Evolutionary conservation across 1,140 invertebrate genomes (phyloP).

Genomic region (Cephus cinctus): DNA sequence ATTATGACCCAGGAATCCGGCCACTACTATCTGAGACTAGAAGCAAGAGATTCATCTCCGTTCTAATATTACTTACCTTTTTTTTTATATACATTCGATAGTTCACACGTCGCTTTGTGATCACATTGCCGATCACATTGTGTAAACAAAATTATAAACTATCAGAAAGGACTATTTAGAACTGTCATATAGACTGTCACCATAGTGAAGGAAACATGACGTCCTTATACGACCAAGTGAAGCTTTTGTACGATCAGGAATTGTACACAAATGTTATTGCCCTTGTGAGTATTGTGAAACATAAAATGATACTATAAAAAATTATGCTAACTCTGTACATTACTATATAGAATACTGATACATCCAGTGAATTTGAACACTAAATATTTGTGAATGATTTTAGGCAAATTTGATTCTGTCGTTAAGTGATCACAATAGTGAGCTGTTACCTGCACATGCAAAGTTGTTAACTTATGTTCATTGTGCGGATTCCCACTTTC

Average conservation of each 20-base stretch:
- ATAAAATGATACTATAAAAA: conserved; percentile 1
- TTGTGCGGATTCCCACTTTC: conserved; percentile 69
- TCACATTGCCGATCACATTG: too few relatives aligned
- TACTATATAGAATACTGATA: conserved; percentile 9
- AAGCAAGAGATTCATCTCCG: too few relatives aligned
- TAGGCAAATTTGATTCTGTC: conserved; percentile 67
- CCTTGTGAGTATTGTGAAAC: conserved; percentile 50
- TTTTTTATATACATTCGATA: too few relatives aligned
- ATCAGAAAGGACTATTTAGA: too few relatives aligned
- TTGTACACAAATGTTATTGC: conserved; percentile 60
- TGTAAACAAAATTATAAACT: too few relatives aligned
- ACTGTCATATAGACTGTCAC: too few relatives aligned
- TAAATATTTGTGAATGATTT: conserved; percentile 17
- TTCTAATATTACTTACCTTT: too few relatives aligned
- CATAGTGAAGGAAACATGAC: conserved; percentile 47
- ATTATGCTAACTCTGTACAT: conserved; percentile 11
- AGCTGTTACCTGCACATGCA: conserved; percentile 56
- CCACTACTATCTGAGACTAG: too few relatives aligned
- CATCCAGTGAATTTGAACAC: conserved; percentile 4
- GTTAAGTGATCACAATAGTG: conserved; percentile 65
- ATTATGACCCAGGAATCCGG: too few relatives aligned
- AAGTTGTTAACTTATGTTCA: conserved; percentile 68
- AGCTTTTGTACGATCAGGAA: conserved; percentile 60
- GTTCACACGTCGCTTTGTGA: too few relatives aligned
- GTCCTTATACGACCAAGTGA: conserved; percentile 59